Evolutionary conservation across 2,888 invertebrate species (phyloP), one percentile per base, ranked within the genome.

Genomic region (Mesorhabditis spiculigera): DNA sequence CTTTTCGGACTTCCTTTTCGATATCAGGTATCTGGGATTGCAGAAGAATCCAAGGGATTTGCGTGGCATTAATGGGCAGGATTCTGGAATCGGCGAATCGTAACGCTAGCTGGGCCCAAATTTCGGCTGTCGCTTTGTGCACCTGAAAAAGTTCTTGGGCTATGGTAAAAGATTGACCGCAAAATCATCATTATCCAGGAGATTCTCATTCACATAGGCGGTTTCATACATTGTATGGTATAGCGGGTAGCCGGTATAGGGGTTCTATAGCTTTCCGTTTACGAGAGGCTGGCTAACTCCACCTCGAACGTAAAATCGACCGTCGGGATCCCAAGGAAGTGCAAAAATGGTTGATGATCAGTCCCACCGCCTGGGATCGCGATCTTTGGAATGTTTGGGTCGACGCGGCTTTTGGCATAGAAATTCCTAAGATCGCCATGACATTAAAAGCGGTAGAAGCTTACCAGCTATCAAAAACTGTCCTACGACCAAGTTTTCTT

Each of bases 271-370:
- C n/a, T 50, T 13, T 50, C n/a, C 72, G 41, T 28, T 28, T 28
- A 28, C 28, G 28, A 28, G 1, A 28, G 28, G 28, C n/a, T n/a
- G 43, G 5, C 10, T 66, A 13, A 42, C 43, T 6, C 43, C 45
- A 66, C 70, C 43, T 67, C 70, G n/a, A 68, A 45, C 6, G 67
- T 67, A 45, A 43, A 16, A 5, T 28, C 13, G 4, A 71, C 13
- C 13, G 45, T 63, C 5, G 71, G 71, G 4, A 61, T 80, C 10
- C 88, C 75, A 45, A 71, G 74, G 66, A 81, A 83, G 62, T 86
- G 83, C 44, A 87, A 80, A 74, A 88, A 88, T 4, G 86, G 81
- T 10, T 86, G 83, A 75, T 87, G 88, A 78, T 89, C 88, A 75
- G 87, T 87, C 10, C 88, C 88, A 13, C 86, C 86, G 0, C 87